Conservation (phyloP, 2,797 vertebrate species). For the Pantherophis alleghaniensis region DNA sequence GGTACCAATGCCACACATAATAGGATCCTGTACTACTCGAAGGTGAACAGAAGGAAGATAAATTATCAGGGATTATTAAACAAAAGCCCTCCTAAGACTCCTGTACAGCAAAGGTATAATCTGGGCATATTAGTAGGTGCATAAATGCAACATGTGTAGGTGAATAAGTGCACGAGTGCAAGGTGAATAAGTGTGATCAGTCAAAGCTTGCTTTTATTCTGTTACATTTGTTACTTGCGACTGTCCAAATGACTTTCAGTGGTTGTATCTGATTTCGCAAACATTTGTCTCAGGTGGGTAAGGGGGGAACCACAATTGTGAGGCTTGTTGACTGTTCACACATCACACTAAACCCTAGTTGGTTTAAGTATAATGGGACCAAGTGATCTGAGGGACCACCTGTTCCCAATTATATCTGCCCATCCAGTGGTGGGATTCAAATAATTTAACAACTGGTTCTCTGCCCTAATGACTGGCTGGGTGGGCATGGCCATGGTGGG, state of each 20-base stretch:
- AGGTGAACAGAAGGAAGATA: not conserved
- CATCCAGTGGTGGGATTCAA: not conserved
- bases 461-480: no score
- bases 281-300: not conserved
- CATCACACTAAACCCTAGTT: not conserved
- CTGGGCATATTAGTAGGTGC: not conserved
- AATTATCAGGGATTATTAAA: not conserved
- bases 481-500: no score
- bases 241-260: not conserved
- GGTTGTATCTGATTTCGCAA: not conserved
- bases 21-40: not conserved
- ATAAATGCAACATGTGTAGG: not conserved
- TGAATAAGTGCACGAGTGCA: not conserved
- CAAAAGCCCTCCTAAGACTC: not conserved
- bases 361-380: not conserved
- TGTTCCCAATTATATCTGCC: not conserved
- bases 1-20: slow-evolving; percentile 1
- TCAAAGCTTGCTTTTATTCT: not conserved
- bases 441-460: no score
- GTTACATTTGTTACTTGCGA: not conserved
- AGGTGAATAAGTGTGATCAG: not conserved
- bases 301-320: not conserved
- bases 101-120: not conserved
- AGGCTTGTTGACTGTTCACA: not conserved
- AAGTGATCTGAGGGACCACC: not conserved